Percentiles rank a stretch among this genome's conserved stretches.
Conservation (phyloP, 2,113 vertebrate species). For the Donacobius atricapilla region DNA sequence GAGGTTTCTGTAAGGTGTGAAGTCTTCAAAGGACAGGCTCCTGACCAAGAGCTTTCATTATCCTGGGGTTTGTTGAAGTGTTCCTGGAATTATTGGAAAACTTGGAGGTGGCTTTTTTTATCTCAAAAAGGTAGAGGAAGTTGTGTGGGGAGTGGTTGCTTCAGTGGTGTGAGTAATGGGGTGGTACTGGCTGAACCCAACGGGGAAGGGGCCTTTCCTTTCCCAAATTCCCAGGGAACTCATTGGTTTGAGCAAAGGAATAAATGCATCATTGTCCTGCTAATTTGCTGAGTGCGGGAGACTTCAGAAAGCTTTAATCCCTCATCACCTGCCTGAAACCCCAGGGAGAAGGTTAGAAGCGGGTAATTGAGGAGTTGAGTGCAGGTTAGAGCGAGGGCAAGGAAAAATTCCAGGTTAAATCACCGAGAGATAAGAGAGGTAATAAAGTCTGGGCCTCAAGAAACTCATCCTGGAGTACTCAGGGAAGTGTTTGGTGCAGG, state of each 20-base stretch:
- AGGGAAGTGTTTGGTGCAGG: not conserved
- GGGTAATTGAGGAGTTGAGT: not conserved
- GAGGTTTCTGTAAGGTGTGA: not conserved
- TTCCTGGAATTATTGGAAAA: not conserved
- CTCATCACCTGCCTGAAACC: not conserved
- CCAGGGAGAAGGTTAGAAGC: not conserved
- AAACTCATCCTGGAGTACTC: not conserved
- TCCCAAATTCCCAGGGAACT: not conserved
- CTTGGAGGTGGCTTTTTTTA: slow-evolving; percentile 7
- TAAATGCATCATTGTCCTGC: not conserved
- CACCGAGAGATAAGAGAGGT: not conserved
- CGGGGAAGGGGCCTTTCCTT: not conserved
- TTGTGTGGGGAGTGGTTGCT: slow-evolving; percentile 30
- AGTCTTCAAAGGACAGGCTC: not conserved
- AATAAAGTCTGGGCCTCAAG: not conserved
- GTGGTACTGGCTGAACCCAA: slow-evolving; percentile 11
- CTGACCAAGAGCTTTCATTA: not conserved
- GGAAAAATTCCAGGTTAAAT: not conserved
- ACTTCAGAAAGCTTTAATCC: not conserved
- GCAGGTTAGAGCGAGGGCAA: not conserved
- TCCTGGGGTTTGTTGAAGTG: not conserved
- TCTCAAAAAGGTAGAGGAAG: slow-evolving; percentile 11
- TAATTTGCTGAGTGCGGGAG: not conserved
- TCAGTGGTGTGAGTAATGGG: slow-evolving; percentile 25
- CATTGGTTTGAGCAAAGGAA: not conserved